phyloP scores from a whole-genome alignment of 2,888 invertebrate genomes.

The Drosophila paracracens region DNA sequence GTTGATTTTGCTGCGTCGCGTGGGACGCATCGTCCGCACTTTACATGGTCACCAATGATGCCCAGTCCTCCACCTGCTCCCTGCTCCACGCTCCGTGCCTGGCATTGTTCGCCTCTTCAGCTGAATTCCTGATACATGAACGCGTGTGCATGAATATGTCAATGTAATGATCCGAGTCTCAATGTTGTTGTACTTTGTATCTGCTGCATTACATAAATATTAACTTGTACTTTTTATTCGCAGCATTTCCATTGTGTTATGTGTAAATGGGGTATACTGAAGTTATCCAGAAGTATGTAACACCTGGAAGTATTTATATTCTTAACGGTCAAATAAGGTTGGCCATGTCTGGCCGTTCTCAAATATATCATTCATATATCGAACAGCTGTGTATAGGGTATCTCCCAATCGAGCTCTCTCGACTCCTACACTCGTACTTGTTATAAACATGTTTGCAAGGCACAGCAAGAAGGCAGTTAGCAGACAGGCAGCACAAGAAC shows the following conservation, averaged over 20 bases:
- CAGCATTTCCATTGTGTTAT: neutral
- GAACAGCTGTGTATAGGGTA: neutral
- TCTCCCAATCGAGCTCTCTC: neutral
- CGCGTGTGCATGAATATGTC: constrained; percentile 76
- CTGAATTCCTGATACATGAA: constrained; percentile 63
- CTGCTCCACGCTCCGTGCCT: neutral
- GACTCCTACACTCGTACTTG: constrained; percentile 70
- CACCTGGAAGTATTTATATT: neutral
- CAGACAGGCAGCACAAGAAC: constrained; percentile 18
- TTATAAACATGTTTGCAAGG: constrained; percentile 72
- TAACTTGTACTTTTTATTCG: constrained; percentile 75
- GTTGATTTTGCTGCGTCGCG: constrained; percentile 66
- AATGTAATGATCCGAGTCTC: constrained; percentile 73
- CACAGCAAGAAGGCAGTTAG: constrained; percentile 5
- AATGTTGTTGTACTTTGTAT: constrained; percentile 49
- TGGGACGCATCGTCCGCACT: constrained; percentile 64
- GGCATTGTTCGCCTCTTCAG: constrained; percentile 64
- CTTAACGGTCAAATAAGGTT: neutral
- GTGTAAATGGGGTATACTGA: neutral
- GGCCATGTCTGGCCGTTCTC: neutral
- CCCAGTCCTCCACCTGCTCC: neutral
- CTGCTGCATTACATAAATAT: constrained; percentile 77
- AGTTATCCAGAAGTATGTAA: neutral
- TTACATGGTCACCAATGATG: constrained; percentile 67
- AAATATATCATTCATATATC: neutral